A percentile compares a stretch with the other conserved stretches of the same genome.
Conservation (phyloP, 2,888 invertebrate species). For the Pinctada fucata region DNA sequence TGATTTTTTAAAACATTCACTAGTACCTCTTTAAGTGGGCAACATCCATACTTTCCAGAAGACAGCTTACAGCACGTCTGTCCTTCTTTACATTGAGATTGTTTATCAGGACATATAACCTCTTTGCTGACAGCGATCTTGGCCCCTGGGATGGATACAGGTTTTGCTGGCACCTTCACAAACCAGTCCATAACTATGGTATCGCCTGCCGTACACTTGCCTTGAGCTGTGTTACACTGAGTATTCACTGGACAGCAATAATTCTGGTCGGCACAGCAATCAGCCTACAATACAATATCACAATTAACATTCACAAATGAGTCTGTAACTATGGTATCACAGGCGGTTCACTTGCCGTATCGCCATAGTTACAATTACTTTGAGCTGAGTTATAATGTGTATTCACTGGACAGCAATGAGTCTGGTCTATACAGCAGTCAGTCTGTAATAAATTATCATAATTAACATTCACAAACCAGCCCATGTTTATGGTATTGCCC, state of each 20-base stretch:
- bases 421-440: no score
- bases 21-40: conserved; percentile 36
- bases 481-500: no score
- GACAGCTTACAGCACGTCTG: conserved; percentile 59
- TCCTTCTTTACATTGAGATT: conserved; percentile 51
- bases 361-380: no score
- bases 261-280: conserved; percentile 64
- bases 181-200: conserved; percentile 21
- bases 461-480: no score
- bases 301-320: background rate
- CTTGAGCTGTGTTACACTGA: conserved; percentile 38
- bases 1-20: no score
- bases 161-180: conserved; percentile 20
- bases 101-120: conserved; percentile 39
- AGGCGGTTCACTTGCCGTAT: no score
- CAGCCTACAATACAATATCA: conserved; percentile 43
- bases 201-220: conserved; percentile 31
- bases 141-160: background rate
- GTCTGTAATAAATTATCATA: no score
- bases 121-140: background rate
- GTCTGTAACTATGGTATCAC: no score
- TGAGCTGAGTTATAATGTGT: no score
- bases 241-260: conserved; percentile 65
- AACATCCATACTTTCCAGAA: conserved; percentile 58
- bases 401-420: no score